These are phyloP conservation scores for Ginglymostoma cirratum DNA, from an alignment of 2,113 vertebrate species.

Conservation along the genomic window DNA sequence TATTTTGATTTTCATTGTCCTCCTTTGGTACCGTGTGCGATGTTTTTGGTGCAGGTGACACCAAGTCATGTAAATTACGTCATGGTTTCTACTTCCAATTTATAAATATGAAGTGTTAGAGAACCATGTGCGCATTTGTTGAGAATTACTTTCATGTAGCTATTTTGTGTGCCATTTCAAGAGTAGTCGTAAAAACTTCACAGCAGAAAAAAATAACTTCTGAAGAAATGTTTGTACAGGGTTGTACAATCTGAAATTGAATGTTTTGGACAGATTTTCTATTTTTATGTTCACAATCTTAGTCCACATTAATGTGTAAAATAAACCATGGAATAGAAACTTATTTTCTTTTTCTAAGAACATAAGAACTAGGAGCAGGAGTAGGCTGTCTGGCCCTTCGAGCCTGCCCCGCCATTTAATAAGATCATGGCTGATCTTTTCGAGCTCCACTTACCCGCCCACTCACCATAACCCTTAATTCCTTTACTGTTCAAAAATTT, in stretches of 20 bases:
- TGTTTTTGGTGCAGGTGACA: neutral
- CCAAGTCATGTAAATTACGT: neutral
- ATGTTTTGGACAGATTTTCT: neutral
- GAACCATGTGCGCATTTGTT: neutral
- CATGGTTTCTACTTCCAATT: neutral
- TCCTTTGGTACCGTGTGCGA: neutral
- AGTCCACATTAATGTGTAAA: neutral
- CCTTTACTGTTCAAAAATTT: too few species aligned
- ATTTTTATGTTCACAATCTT: constrained; percentile 1
- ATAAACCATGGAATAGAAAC: neutral
- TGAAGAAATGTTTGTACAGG: neutral
- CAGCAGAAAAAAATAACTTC: neutral
- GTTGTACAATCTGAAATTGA: neutral
- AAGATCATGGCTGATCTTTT: too few species aligned
- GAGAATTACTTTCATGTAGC: neutral
- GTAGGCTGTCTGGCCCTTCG: too few species aligned
- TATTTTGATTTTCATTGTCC: neutral
- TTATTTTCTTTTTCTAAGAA: neutral
- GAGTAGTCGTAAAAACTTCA: neutral
- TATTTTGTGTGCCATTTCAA: neutral
- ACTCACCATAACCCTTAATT: too few species aligned
- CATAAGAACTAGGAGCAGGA: too few species aligned
- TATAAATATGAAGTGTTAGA: neutral
- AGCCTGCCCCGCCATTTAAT: too few species aligned
- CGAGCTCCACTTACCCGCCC: too few species aligned